phyloP scores from a whole-genome alignment of 2,888 invertebrate species.

The Cabera pusaria region DNA sequence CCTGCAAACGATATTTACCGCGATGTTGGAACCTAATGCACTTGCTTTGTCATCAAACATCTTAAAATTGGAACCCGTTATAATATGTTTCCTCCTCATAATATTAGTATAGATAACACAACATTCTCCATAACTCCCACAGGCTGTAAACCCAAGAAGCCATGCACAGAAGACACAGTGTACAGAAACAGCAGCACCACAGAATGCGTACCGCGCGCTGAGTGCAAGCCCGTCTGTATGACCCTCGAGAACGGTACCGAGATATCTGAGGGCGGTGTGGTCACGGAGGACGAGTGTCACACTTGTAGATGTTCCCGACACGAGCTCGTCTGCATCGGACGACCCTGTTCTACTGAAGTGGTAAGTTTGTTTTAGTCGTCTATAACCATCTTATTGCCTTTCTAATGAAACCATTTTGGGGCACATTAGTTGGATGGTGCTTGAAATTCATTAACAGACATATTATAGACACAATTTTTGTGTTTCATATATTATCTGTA shows the following conservation, averaged over 20 bases:
- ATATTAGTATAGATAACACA: too few relatives aligned
- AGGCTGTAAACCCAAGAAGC: conserved; percentile 88
- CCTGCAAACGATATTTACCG: too few relatives aligned
- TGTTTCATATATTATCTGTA: too few relatives aligned
- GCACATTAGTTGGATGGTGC: too few relatives aligned
- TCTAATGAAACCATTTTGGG: too few relatives aligned
- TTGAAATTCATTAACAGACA: too few relatives aligned
- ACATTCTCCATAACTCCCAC: not conserved
- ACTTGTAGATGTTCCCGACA: conserved; percentile 90
- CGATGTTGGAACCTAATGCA: too few relatives aligned
- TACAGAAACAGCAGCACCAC: conserved; percentile 86
- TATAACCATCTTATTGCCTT: too few relatives aligned
- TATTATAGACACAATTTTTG: too few relatives aligned
- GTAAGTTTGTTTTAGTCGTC: conserved; percentile 49
- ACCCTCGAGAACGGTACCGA: conserved; percentile 84
- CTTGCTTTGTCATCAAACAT: too few relatives aligned
- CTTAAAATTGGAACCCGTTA: too few relatives aligned
- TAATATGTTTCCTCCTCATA: too few relatives aligned
- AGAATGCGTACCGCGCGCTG: conserved; percentile 89
- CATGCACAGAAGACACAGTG: conserved; percentile 88
- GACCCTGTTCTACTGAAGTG: conserved; percentile 82
- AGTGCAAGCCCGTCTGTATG: conserved; percentile 89
- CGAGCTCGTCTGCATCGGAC: conserved; percentile 87
- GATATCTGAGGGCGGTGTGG: conserved; percentile 90
- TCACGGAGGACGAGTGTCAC: conserved; percentile 90